A percentile compares a stretch with the other conserved stretches of the same genome.
Conservation (phyloP, 2,113 vertebrate genomes). For the Melozone crissalis region DNA sequence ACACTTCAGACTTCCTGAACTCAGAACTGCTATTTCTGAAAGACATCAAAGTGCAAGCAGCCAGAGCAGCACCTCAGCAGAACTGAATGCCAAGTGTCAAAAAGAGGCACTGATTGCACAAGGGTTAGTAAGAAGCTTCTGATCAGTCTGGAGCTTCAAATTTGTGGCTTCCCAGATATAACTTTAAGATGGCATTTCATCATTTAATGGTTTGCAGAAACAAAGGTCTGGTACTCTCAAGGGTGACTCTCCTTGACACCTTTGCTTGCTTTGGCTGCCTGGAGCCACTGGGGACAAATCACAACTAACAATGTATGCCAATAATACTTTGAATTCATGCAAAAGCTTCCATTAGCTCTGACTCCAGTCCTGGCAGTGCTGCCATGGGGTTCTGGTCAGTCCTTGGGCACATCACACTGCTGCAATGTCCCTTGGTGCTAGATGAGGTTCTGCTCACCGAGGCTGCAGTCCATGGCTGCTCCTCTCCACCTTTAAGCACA, state of each 20-base stretch:
- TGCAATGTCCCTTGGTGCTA: not conserved
- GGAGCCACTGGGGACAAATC: not conserved
- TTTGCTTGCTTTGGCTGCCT: not conserved
- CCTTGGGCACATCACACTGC: rapidly evolving
- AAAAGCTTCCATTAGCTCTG: not conserved
- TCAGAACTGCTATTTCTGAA: not conserved
- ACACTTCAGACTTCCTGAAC: not conserved
- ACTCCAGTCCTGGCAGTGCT: not conserved
- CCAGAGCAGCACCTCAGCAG: not conserved
- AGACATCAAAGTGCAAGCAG: not conserved
- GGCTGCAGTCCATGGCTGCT: not conserved
- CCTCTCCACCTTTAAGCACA: not conserved
- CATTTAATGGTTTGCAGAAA: not conserved
- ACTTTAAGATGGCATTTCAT: not conserved
- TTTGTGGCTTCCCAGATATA: not conserved
- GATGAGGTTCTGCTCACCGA: rapidly evolving
- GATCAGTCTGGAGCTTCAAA: not conserved
- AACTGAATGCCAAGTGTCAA: rapidly evolving
- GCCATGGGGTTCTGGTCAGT: not conserved
- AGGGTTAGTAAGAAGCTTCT: not conserved
- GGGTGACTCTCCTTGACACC: not conserved
- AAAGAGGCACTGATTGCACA: not conserved
- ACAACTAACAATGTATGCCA: not conserved
- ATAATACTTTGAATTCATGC: not conserved
- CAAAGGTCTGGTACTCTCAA: not conserved